phyloP scores from a whole-genome alignment of 1,140 invertebrate genomes.

The Eriocheir sinensis region DNA sequence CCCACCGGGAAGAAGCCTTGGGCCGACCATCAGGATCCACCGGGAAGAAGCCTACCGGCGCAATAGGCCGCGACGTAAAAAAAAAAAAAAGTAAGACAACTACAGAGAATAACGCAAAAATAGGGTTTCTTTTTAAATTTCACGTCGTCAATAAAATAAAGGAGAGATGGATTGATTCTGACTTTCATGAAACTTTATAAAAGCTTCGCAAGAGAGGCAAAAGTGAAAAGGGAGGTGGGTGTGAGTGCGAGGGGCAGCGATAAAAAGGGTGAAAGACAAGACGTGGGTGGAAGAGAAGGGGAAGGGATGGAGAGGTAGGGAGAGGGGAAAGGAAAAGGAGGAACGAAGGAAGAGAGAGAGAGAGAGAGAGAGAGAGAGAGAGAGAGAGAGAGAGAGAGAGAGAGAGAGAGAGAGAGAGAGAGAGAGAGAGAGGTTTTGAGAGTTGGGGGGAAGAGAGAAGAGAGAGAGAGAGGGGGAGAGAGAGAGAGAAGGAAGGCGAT shows the following conservation, averaged over 20 bases:
- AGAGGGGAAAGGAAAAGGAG: background rate
- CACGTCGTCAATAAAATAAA: background rate
- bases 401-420: too few relatives aligned
- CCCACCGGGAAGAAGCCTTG: too few relatives aligned
- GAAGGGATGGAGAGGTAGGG: background rate
- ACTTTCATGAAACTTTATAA: slow-evolving; percentile 9
- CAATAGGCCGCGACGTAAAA: too few relatives aligned
- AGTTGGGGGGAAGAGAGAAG: too few relatives aligned
- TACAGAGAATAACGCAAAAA: background rate
- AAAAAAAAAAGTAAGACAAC: too few relatives aligned
- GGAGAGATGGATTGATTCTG: slow-evolving; percentile 12
- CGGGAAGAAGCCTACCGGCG: too few relatives aligned
- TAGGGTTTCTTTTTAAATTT: background rate
- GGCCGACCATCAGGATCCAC: too few relatives aligned
- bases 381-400: background rate
- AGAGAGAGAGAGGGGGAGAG: too few relatives aligned
- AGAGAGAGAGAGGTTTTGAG: too few relatives aligned
- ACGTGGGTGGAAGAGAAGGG: background rate
- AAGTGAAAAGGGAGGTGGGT: background rate
- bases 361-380: background rate
- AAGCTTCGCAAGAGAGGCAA: background rate
- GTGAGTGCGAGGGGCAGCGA: too few relatives aligned
- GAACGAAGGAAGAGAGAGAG: background rate
- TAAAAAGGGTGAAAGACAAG: background rate
- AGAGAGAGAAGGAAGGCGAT: too few relatives aligned